Conservation (phyloP, 2,113 vertebrate species). For the Ia io region DNA sequence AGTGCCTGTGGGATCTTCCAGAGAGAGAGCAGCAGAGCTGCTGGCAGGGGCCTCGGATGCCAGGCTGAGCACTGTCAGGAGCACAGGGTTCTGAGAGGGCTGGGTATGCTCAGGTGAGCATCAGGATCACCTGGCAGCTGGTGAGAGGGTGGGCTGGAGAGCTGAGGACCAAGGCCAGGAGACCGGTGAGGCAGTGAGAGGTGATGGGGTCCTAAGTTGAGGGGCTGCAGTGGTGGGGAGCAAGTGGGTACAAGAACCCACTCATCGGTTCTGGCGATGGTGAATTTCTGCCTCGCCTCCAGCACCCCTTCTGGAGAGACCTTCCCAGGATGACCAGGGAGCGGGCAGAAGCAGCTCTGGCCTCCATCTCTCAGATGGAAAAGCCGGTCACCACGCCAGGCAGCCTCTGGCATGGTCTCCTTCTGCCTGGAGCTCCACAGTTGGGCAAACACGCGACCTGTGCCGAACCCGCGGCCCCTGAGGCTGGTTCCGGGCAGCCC, state of each 20-base stretch:
- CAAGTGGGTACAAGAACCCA: background rate
- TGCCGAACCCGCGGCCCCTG: background rate
- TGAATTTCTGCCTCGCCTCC: background rate
- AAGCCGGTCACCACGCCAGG: background rate
- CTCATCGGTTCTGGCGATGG: background rate
- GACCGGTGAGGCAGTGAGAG: background rate
- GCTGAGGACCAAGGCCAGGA: background rate
- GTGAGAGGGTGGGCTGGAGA: background rate
- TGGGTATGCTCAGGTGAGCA: background rate
- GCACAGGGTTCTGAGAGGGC: background rate
- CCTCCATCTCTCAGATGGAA: background rate
- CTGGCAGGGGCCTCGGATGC: background rate
- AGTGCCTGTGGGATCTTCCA: background rate
- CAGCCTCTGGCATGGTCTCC: background rate
- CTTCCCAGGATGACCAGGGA: background rate
- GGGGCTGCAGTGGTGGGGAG: too few relatives aligned
- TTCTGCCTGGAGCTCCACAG: background rate
- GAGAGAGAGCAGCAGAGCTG: background rate
- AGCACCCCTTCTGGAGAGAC: background rate
- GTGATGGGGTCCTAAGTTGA: background rate
- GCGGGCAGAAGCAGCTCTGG: background rate
- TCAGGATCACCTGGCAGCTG: background rate
- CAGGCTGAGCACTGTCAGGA: background rate
- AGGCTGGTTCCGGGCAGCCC: background rate
- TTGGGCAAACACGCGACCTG: background rate